phyloP scores from a whole-genome alignment of 2,113 vertebrate species.

The Diphyllodes magnificus region DNA sequence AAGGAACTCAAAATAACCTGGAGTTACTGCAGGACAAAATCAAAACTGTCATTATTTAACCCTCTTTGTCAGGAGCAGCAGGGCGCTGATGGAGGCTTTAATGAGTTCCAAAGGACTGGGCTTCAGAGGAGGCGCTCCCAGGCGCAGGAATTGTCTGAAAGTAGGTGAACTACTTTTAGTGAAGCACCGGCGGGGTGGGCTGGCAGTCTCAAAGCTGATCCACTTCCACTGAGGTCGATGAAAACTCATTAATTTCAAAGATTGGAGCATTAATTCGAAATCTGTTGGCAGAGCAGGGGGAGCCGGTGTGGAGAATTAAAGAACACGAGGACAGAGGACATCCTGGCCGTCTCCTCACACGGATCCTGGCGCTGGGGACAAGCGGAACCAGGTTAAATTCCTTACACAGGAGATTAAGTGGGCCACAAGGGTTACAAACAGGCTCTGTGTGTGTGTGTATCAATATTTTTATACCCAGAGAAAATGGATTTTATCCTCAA shows the following conservation, averaged over 20 bases:
- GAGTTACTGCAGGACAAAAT: background rate
- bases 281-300: background rate
- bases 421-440: rapidly evolving
- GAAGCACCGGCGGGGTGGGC: background rate
- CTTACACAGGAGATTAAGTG: background rate
- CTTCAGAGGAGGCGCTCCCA: background rate
- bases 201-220: background rate
- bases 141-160: background rate
- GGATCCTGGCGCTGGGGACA: background rate
- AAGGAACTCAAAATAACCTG: background rate
- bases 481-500: background rate
- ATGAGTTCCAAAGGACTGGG: background rate
- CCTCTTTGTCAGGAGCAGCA: background rate
- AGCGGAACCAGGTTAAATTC: background rate
- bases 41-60: background rate
- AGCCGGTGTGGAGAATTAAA: background rate
- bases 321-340: background rate
- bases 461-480: background rate
- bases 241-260: conserved; percentile 27
- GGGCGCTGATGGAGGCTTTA: background rate
- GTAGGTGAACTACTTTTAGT: background rate
- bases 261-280: background rate
- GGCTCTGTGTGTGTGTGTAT: rapidly evolving
- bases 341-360: background rate
- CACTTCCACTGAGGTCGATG: background rate